Base-by-base conservation (phyloP, 2,888 invertebrate species). In the Tetanocera ferruginea region DNA sequence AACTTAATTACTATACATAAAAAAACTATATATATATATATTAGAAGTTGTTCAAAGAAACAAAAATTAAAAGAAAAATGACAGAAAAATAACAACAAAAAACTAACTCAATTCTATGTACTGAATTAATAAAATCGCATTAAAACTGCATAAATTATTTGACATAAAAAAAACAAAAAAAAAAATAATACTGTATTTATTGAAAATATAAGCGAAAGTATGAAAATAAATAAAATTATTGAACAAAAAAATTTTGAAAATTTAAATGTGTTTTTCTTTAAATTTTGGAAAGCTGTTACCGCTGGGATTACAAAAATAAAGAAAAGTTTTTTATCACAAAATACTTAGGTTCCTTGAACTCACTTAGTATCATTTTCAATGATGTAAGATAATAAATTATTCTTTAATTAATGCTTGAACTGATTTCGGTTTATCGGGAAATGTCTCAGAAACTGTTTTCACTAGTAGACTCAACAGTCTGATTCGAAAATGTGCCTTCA, bases 111-210 rank as follows among this genome's bases (percentile, higher is more conserved):
- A 43, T 43, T 43, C 43, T 43, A 43, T 43, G 43, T 43, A 43
- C 43, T 43, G 43, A 43, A 43, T 11, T 6, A 43, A 43, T 43
- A 2, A 43, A 43, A 43, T 3, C 49, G 72, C 73, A 77, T 77
- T 77, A 69, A 77, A 25, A 55, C 69, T 67, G 69, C 77, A 69
- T 66, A 57, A 25, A 77, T 74, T 64, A 77, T 73, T 74, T 55
- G n/a, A 74, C 34, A 25, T 60, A 76, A 69, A 28, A 71, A 71
- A 31, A 64, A 52, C 19, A 76, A 34, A 37, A 14, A 9, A 34
- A 25, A 25, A 25, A 34, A 34, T n/a, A 57, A 78, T 28, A 31
- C 37, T 78, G 69, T 74, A 78, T 37, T 78, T 60, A 66, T 72
- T 55, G 25, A 25, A 72, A 57, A 72, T 37, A 66, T 6, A 66